Evolutionary conservation across 35 echinoderm and acorn worm species (phyloP).

Genomic region (Heliocidaris tuberculata): DNA sequence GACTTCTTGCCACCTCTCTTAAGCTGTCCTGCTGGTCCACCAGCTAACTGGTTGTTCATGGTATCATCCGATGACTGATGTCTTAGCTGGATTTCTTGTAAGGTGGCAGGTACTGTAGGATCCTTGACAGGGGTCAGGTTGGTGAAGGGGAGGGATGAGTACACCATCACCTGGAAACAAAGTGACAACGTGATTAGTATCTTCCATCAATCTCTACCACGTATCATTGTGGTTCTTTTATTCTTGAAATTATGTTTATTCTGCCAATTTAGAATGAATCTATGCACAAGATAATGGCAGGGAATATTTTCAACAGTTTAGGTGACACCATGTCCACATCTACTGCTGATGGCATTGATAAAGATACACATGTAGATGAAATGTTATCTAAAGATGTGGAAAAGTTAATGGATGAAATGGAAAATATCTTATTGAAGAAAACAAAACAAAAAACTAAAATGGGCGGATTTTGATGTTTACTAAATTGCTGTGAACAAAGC

Average conservation of each 20-base stretch:
- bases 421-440: too few relatives aligned
- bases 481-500: too few relatives aligned
- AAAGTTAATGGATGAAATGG: too few relatives aligned
- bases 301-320: not conserved
- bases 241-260: not conserved
- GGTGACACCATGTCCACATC: not conserved
- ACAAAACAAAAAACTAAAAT: too few relatives aligned
- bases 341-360: not conserved
- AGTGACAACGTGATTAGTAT: not conserved
- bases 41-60: constrained; percentile 48
- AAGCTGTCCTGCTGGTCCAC: constrained; percentile 44
- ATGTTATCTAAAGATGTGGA: too few relatives aligned
- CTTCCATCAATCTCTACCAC: too few relatives aligned
- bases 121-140: constrained; percentile 91
- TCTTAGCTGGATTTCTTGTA: constrained; percentile 90
- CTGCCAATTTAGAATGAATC: too few relatives aligned
- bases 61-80: constrained; percentile 73
- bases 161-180: constrained; percentile 75
- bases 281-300: not conserved
- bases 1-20: constrained; percentile 68
- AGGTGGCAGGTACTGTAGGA: constrained; percentile 62
- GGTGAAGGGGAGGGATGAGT: constrained; percentile 90
- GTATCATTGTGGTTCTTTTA: too few relatives aligned
- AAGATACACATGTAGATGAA: too few relatives aligned
- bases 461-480: too few relatives aligned